phyloP scores from a whole-genome alignment of 2,113 vertebrate species.

The Pyxicephalus adspersus region DNA sequence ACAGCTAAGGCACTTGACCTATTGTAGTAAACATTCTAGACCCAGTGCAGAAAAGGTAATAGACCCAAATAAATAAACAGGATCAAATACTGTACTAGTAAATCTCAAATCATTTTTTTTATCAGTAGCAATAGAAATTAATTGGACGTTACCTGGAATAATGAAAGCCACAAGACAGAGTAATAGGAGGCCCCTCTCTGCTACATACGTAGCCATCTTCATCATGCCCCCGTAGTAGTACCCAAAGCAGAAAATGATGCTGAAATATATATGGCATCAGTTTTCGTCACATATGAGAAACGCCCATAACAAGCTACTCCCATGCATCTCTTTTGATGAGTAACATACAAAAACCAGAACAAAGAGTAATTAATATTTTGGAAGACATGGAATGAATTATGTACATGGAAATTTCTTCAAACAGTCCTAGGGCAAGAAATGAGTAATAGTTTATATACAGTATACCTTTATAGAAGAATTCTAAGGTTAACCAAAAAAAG shows the following conservation, averaged over 20 bases:
- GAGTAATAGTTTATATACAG: neutral
- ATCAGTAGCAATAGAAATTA: neutral
- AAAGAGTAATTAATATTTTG: conserved; percentile 40
- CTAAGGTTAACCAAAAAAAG: no score
- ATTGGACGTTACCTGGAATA: conserved; percentile 28
- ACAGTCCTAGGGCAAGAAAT: neutral
- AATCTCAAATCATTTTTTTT: neutral
- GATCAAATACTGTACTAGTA: neutral
- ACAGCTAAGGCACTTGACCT: no score
- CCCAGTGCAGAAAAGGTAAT: neutral
- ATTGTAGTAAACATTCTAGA: neutral
- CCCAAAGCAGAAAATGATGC: neutral
- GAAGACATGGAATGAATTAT: conserved; percentile 1
- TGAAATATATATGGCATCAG: conserved; percentile 27
- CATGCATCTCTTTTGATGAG: conserved; percentile 26
- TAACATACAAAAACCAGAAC: conserved; percentile 21
- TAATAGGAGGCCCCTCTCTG: neutral
- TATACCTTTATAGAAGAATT: neutral
- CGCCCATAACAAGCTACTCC: conserved; percentile 6
- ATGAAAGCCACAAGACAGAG: conserved; percentile 10
- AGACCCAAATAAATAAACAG: neutral
- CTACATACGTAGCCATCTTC: neutral
- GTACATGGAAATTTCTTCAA: neutral
- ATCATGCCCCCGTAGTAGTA: neutral
- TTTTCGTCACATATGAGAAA: neutral